A percentile compares a stretch with the other conserved stretches of the same genome.
Conservation (phyloP, 64 coral and sea anemone genomes). For the Pachyseris speciosa region DNA sequence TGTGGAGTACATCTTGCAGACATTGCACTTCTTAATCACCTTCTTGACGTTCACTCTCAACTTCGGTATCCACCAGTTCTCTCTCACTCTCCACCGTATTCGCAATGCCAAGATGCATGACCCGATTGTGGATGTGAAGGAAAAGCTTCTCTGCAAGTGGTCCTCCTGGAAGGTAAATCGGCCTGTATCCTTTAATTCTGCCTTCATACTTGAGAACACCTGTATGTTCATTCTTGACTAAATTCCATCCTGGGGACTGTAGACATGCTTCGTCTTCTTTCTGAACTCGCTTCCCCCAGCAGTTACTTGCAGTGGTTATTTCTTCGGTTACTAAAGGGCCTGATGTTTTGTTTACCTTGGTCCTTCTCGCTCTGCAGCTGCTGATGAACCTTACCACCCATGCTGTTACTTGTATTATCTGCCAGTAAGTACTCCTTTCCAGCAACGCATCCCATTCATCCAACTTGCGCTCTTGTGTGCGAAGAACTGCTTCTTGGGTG, state of each 20-base stretch:
- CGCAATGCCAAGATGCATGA: constrained; percentile 63
- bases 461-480: not conserved
- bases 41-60: constrained; percentile 73
- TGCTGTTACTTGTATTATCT: constrained; percentile 28
- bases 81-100: constrained; percentile 5
- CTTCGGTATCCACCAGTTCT: constrained; percentile 72
- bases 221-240: no score
- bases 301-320: not conserved
- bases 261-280: no score
- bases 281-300: constrained; percentile 23
- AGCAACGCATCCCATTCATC: constrained; percentile 55
- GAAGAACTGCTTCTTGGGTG: not conserved
- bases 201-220: no score
- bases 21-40: constrained; percentile 46
- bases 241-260: no score
- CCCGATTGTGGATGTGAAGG: constrained; percentile 34
- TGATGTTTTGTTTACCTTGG: not conserved
- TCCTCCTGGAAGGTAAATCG: not conserved
- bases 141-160: constrained; percentile 55
- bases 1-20: constrained; percentile 59
- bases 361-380: not conserved
- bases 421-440: constrained; percentile 37
- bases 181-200: no score
- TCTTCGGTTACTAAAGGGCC: no score
- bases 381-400: constrained; percentile 38